phyloP scores from a whole-genome alignment of 2,797 vertebrate genomes.

The Megalops cyprinoides region DNA sequence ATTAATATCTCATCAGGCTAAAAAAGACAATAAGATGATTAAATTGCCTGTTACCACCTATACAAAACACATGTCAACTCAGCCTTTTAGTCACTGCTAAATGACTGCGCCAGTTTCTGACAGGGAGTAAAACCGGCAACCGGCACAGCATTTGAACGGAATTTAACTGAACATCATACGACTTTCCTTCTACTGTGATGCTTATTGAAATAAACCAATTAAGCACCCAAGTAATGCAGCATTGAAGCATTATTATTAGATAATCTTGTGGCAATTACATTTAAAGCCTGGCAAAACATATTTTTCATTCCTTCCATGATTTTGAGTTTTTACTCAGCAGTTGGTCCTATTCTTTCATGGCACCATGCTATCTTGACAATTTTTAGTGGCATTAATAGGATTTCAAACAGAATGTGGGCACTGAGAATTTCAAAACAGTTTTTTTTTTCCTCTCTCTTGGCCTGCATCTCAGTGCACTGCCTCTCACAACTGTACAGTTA shows the following conservation, averaged over 20 bases:
- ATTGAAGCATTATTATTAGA: not conserved
- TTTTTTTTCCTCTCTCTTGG: too few species aligned
- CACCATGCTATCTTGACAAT: not conserved
- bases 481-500: not conserved
- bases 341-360: not conserved
- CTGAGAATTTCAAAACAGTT: not conserved
- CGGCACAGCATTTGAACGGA: too few species aligned
- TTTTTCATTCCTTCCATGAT: conserved; percentile 17
- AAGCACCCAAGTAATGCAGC: not conserved
- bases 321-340: conserved; percentile 5
- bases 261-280: not conserved
- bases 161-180: not conserved
- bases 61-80: too few species aligned
- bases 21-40: too few species aligned
- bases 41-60: too few species aligned
- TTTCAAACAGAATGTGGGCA: not conserved
- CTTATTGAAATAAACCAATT: not conserved
- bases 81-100: too few species aligned
- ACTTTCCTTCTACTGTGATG: not conserved
- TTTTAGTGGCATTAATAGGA: not conserved
- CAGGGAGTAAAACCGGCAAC: too few species aligned
- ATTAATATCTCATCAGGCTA: too few species aligned
- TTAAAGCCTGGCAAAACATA: not conserved
- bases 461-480: not conserved
- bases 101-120: too few species aligned